Evolutionary conservation across 2,888 invertebrate species (phyloP).

Genomic region (Dicyrtoma fusca): DNA sequence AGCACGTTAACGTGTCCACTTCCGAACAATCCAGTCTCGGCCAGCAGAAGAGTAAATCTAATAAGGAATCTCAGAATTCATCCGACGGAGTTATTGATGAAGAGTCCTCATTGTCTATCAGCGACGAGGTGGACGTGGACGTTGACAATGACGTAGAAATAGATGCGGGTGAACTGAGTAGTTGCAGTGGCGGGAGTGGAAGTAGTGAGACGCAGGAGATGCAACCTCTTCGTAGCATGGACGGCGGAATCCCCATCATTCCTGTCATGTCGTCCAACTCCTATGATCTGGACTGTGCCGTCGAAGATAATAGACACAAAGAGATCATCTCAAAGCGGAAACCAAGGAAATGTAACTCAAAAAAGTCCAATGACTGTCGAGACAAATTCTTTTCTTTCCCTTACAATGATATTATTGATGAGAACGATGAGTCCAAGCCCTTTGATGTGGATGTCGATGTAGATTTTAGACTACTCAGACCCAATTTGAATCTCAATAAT

Average conservation of each 20-base stretch:
- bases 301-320: conserved; percentile 7
- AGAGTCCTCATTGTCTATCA: no score
- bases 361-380: not conserved
- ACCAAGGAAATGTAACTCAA: not conserved
- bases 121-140: not conserved
- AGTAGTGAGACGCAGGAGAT: not conserved
- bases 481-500: not conserved
- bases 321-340: not conserved
- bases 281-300: conserved; percentile 18
- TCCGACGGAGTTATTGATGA: conserved; percentile 30
- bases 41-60: not conserved
- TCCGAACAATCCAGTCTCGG: no score
- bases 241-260: conserved; percentile 5
- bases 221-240: not conserved
- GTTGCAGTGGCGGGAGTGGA: no score
- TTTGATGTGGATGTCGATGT: not conserved
- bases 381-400: conserved; percentile 10
- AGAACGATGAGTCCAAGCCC: not conserved
- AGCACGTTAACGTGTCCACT: no score
- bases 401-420: conserved; percentile 10
- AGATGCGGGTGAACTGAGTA: no score
- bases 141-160: conserved; percentile 5
- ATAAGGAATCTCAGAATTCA: conserved; percentile 22
- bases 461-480: no score
- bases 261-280: conserved; percentile 7